Conservation (phyloP, 92 coral and sea anemone species). For the Umimayanthus chanpuru region DNA sequence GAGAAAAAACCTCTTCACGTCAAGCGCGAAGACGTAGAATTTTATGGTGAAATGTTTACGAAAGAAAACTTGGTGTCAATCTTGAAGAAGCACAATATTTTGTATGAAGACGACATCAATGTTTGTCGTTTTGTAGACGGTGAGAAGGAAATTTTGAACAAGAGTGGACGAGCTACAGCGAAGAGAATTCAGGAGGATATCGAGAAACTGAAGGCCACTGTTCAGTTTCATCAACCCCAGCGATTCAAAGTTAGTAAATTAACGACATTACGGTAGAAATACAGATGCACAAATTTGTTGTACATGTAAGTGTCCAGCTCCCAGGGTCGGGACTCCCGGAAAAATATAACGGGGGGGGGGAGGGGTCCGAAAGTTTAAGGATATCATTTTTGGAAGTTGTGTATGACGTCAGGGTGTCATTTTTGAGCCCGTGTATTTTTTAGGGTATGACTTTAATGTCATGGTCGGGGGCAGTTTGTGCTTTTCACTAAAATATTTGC, state of each 20-base stretch:
- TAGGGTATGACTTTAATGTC: no score
- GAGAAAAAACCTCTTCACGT: no score
- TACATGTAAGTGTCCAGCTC: no score
- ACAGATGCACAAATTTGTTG: no score
- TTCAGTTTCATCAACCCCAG: slow-evolving; percentile 86
- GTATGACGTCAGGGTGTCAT: no score
- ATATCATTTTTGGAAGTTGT: no score
- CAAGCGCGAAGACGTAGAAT: slow-evolving; percentile 70
- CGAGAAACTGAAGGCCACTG: slow-evolving; percentile 70
- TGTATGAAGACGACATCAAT: slow-evolving; percentile 73
- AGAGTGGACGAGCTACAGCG: slow-evolving; percentile 59
- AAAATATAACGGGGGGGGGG: no score
- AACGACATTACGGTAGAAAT: background rate
- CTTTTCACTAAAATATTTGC: no score
- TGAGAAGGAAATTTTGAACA: slow-evolving; percentile 69
- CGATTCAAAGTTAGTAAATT: slow-evolving; percentile 77
- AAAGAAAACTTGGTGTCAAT: slow-evolving; percentile 68
- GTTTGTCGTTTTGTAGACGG: slow-evolving; percentile 79
- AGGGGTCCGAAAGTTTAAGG: no score
- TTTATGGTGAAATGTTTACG: slow-evolving; percentile 69
- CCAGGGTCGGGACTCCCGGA: no score
- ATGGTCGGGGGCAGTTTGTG: no score
- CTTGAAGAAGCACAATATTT: slow-evolving; percentile 70
- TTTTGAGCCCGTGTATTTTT: no score
- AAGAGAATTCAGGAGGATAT: slow-evolving; percentile 66